Evolutionary conservation across 2,888 invertebrate genomes (phyloP), one percentile per base, ranked within the genome.

Genomic region (Thelaira solivaga): DNA sequence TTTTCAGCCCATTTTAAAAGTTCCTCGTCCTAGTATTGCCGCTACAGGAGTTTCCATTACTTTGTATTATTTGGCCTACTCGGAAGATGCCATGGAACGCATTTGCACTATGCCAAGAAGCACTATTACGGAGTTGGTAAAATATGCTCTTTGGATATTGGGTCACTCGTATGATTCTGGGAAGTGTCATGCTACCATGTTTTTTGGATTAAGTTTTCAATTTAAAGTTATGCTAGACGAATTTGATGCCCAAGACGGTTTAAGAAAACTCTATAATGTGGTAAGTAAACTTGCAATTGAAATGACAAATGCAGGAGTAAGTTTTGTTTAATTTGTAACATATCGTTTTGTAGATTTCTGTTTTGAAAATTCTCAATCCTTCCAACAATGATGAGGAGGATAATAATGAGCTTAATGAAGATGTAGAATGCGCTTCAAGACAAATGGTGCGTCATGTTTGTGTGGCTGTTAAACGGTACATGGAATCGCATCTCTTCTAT

Each of bases 131-230:
- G 94, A 94, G 82, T 90, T 97, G 26, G 96, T 97, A 45, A 93
- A 91, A 91, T 99, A 98, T 88, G 96, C 96, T 0, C 90, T 99
- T 3, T 99, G 98, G 98, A 91, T 99, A 45, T 89, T 99, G 57
- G 98, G 98, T 86, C 97, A 98, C 83, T 97, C 98, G 0, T 97
- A 98, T 88, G 97, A 98, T 90, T 98, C 98, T 0, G 98, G 98
- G n/a, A 92, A 97, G 76, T 97, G 98, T 85, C 97, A 99, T 89
- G 97, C 98, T 2, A 96, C 97, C 24, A 97, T 98, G 97, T 99
- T 99, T 90, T 98, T 99, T 88, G 96, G 97, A 0, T 92, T 97
- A 55, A 95, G 96, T 6, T 98, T 98, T 89, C 95, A 96, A 82
- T 99, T 98, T 89, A 92, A 95, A 83, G 93, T 96, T 1, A 97